Percentiles rank a stretch among this genome's conserved stretches.
phyloP scores from a whole-genome alignment of 2,797 vertebrate species.

The Octomys mimax region DNA sequence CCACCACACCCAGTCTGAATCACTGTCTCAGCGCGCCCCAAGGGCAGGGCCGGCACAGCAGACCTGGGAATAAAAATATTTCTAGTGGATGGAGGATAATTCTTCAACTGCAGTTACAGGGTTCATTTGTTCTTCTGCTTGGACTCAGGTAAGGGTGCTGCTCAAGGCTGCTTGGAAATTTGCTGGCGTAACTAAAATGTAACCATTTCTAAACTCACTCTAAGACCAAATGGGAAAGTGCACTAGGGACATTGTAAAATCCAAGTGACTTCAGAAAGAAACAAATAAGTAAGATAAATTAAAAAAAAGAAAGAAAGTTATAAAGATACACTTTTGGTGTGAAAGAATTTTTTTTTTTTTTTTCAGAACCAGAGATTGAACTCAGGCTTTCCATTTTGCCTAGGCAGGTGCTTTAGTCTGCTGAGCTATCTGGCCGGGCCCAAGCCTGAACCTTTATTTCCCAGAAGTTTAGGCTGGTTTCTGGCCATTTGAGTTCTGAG shows the following conservation, averaged over 20 bases:
- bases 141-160: background rate
- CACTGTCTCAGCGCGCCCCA: no score
- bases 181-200: background rate
- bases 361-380: no score
- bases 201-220: background rate
- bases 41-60: no score
- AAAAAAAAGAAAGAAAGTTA: background rate
- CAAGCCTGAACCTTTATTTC: no score
- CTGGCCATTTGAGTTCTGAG: no score
- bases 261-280: background rate
- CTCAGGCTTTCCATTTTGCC: no score
- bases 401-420: no score
- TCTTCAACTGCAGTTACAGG: background rate
- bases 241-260: background rate
- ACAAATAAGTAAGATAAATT: background rate
- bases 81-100: background rate
- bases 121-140: background rate
- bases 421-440: no score
- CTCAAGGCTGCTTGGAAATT: background rate
- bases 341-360: no score
- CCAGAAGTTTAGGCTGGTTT: no score
- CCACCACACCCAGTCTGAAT: no score
- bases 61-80: background rate
- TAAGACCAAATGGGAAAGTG: background rate
- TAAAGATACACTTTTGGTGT: background rate